Conservation (phyloP, 2,113 vertebrate species). For the Callopanchax toddi region DNA sequence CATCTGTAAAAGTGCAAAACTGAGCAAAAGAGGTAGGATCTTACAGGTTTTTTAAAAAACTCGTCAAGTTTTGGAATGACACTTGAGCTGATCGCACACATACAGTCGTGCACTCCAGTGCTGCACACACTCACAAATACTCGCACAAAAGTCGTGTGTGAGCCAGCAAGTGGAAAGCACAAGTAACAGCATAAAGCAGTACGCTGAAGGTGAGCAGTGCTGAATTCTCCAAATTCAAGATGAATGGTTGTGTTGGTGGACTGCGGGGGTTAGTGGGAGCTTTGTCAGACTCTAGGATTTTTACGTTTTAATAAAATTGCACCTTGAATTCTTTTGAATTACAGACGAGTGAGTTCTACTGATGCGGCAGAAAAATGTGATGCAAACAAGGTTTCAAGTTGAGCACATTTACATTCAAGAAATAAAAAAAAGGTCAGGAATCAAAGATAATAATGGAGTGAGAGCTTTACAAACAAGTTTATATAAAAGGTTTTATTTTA, state of each 20-base stretch:
- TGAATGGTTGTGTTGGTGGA: conserved; percentile 17
- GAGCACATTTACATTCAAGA: neutral
- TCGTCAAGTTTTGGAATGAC: conserved; percentile 7
- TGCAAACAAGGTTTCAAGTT: conserved; percentile 1
- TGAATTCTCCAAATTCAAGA: conserved; percentile 54
- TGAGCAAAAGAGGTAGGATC: conserved; percentile 35
- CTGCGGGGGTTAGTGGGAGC: neutral
- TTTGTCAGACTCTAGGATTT: no score
- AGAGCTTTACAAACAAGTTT: neutral
- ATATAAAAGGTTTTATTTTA: conserved; percentile 5
- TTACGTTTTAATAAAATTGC: neutral
- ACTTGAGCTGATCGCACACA: conserved; percentile 63
- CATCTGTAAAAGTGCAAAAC: conserved; percentile 53
- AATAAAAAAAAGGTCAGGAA: neutral
- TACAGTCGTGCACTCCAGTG: conserved; percentile 41
- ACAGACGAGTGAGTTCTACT: conserved; percentile 2
- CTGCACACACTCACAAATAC: neutral
- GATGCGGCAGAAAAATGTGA: neutral
- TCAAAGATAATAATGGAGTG: neutral
- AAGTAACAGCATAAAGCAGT: conserved; percentile 65
- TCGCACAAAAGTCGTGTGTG: conserved; percentile 52
- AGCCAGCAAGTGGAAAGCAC: conserved; percentile 49
- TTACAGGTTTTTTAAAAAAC: conserved; percentile 19
- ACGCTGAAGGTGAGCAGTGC: conserved; percentile 66
- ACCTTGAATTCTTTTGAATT: neutral